Evolutionary conservation across 1,140 invertebrate genomes (phyloP).

Genomic region (Hyphantria cunea): DNA sequence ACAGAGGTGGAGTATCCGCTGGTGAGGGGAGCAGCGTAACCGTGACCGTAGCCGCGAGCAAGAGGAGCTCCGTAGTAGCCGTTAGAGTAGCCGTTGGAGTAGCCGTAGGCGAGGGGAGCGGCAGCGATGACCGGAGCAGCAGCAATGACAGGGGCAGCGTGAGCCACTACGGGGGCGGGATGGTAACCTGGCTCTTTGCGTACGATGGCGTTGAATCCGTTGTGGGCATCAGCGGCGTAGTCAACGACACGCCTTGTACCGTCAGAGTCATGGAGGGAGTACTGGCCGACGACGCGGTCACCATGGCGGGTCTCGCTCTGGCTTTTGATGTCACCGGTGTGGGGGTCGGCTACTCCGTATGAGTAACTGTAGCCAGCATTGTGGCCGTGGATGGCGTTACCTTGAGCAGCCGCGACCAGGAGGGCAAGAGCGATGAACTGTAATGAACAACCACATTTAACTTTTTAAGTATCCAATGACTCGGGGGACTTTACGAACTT

Average conservation of each 20-base stretch:
- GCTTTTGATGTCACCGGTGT: not conserved
- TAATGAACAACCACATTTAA: too few relatives aligned
- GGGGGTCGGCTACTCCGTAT: not conserved
- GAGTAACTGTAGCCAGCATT: not conserved
- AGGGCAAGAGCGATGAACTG: not conserved
- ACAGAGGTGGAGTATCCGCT: constrained; percentile 10
- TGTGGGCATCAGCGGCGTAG: not conserved
- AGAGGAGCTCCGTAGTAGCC: constrained; percentile 33
- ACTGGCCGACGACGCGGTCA: not conserved
- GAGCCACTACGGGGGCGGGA: not conserved
- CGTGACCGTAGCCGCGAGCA: constrained; percentile 33
- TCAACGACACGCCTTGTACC: not conserved
- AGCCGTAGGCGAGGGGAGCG: not conserved
- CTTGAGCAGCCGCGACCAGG: not conserved
- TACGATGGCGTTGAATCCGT: not conserved
- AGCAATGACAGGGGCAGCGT: not conserved
- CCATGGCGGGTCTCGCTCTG: not conserved
- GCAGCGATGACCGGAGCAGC: not conserved
- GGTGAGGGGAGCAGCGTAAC: not conserved
- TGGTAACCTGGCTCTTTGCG: not conserved
- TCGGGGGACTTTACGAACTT: too few relatives aligned
- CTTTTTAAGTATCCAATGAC: too few relatives aligned
- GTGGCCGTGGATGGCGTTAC: not conserved
- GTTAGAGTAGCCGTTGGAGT: too few relatives aligned
- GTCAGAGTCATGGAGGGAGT: not conserved